Base-by-base conservation (phyloP, 1,140 invertebrate genomes). In the Bombus picipes region DNA sequence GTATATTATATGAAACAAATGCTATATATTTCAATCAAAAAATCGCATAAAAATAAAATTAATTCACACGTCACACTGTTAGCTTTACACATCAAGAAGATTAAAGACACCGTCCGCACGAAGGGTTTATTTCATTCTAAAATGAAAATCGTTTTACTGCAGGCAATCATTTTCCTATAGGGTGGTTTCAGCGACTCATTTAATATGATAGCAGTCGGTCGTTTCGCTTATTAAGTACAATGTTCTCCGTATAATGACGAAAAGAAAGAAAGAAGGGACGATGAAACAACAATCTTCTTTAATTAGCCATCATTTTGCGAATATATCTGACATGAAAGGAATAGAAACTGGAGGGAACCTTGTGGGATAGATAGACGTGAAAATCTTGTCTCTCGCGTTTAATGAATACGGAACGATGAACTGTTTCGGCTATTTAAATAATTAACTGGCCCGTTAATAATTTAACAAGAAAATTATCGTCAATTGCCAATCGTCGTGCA, bases 401-500 rank as follows among this genome's bases (percentile, higher is more conserved):
- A 47, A 74, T 34, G 8, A 32, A 47, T 73, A 28, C 43, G 10
- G 5, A 43, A 43, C 13, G n/a, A 47, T 32, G 5, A 18, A 15
- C 25, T 15, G 72, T 53, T 53, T 22, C 6, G 47, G 1, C 47
- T 22, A 62, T 25, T 53, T 15, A n/a, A 41, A 18, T 72, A 28
- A 72, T 41, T 43, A 72, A n/a, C 9, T 25, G 8, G 9, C 12
- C n/a, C 39, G 39, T 78, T 34, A 43, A 78, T 66, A 28, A 66
- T 75, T 78, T 9, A 78, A 41, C 18, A n/a, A 28, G n/a, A 22
- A 18, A 74, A 78, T 78, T n/a, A 43, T 66, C 22, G 59, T 41
- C 34, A 18, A 75, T 53, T 53, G 1, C 34, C 43, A n/a, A n/a
- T n/a, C n/a, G 5, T 62, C 6, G 6, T 59, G 25, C 15, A 10